Percentiles rank a stretch among this genome's conserved stretches.
Conservation (phyloP, 2,113 vertebrate genomes). For the Grammatotria lemairii region DNA sequence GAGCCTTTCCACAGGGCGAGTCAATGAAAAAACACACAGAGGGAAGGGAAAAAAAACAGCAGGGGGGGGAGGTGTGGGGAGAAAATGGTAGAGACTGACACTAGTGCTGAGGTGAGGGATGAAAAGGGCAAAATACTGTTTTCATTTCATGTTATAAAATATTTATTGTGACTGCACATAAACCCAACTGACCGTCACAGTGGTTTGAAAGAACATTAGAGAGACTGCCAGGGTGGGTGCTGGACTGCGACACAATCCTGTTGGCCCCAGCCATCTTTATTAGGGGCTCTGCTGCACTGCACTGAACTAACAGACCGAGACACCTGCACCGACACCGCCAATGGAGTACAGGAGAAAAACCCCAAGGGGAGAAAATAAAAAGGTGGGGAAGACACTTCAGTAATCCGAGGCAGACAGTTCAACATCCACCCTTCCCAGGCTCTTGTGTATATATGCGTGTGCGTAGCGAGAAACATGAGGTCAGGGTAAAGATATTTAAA, state of each 20-base stretch:
- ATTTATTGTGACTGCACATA: constrained; percentile 67
- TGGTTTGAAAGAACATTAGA: constrained; percentile 58
- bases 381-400: background rate
- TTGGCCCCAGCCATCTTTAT: constrained; percentile 55
- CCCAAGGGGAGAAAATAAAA: background rate
- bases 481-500: constrained; percentile 67
- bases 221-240: constrained; percentile 16
- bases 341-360: background rate
- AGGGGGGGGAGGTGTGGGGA: background rate
- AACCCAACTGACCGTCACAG: constrained; percentile 56
- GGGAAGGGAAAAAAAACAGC: background rate
- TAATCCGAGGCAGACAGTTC: constrained; percentile 38
- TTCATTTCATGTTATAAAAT: constrained; percentile 70
- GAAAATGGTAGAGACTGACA: constrained; percentile 28
- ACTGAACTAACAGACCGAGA: constrained; percentile 36
- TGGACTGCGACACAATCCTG: constrained; percentile 22
- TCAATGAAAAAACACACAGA: constrained; percentile 6
- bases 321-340: constrained; percentile 30
- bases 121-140: constrained; percentile 68
- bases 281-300: constrained; percentile 20
- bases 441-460: background rate
- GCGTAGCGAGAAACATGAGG: constrained; percentile 46
- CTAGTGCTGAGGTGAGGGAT: constrained; percentile 39
- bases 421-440: constrained; percentile 23
- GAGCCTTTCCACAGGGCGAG: constrained; percentile 19